phyloP scores from a whole-genome alignment of 2,113 vertebrate genomes.

The Laterallus jamaicensis region DNA sequence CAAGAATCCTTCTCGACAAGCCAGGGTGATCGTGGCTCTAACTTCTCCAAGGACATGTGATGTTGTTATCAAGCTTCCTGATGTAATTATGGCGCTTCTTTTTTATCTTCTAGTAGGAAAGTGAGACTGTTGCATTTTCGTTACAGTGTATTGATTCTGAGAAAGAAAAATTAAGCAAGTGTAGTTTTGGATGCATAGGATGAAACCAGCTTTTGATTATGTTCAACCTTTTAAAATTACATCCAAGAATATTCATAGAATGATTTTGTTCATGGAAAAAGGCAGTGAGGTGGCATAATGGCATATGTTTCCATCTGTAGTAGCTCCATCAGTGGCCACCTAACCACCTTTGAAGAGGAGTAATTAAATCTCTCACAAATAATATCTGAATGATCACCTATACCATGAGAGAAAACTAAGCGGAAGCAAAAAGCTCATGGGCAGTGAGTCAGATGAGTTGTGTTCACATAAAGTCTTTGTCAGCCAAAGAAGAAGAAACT shows the following conservation, averaged over 20 bases:
- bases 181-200: neutral
- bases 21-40: slow-evolving; percentile 67
- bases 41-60: slow-evolving; percentile 66
- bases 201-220: neutral
- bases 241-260: neutral
- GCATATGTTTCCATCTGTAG: neutral
- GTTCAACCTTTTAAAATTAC: neutral
- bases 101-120: neutral
- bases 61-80: slow-evolving; percentile 73
- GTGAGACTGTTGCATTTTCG: neutral
- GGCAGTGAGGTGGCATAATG: fast-evolving
- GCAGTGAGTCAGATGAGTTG: neutral
- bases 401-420: neutral
- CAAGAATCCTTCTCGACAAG: slow-evolving; percentile 71
- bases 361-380: neutral
- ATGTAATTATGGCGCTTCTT: slow-evolving; percentile 51
- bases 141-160: neutral
- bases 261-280: neutral
- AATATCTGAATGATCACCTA: neutral
- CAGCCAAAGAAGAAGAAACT: neutral
- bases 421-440: neutral
- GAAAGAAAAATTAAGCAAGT: neutral
- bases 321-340: neutral
- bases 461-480: neutral
- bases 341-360: neutral